Percentiles rank a stretch among this genome's conserved stretches.
These are phyloP conservation scores for Cryptoblepharus egeriae DNA, from an alignment of 2,797 vertebrate genomes.

Conservation along the genomic window DNA sequence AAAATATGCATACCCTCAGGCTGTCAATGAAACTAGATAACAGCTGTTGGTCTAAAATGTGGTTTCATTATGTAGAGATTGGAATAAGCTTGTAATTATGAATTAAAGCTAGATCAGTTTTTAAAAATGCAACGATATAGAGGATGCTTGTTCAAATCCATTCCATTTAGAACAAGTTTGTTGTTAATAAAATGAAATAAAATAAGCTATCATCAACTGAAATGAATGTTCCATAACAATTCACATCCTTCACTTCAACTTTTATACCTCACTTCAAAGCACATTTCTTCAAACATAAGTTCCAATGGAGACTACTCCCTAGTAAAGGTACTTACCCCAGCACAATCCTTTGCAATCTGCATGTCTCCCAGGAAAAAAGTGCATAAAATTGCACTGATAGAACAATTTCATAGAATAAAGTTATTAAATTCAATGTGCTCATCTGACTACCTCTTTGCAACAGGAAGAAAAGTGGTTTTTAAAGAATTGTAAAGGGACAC, in stretches of 20 bases:
- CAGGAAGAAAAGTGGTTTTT: too few species aligned
- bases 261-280: constrained; percentile 3
- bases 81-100: constrained; percentile 83
- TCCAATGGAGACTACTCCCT: background rate
- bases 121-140: constrained; percentile 62
- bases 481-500: too few species aligned
- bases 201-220: constrained; percentile 15
- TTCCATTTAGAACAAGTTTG: constrained; percentile 63
- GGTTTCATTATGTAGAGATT: constrained; percentile 77
- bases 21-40: constrained; percentile 77
- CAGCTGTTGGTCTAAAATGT: constrained; percentile 84
- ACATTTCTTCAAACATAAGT: background rate
- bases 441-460: too few species aligned
- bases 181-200: constrained; percentile 36
- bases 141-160: constrained; percentile 61
- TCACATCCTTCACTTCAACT: background rate
- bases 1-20: constrained; percentile 81
- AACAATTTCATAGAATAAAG: too few species aligned
- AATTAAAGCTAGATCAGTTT: constrained; percentile 77
- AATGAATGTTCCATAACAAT: constrained; percentile 32
- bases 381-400: too few species aligned
- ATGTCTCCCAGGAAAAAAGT: too few species aligned
- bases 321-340: background rate
- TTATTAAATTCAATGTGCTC: too few species aligned
- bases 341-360: background rate